Conservation (phyloP, 1,140 invertebrate species). For the Apolygus lucorum region DNA sequence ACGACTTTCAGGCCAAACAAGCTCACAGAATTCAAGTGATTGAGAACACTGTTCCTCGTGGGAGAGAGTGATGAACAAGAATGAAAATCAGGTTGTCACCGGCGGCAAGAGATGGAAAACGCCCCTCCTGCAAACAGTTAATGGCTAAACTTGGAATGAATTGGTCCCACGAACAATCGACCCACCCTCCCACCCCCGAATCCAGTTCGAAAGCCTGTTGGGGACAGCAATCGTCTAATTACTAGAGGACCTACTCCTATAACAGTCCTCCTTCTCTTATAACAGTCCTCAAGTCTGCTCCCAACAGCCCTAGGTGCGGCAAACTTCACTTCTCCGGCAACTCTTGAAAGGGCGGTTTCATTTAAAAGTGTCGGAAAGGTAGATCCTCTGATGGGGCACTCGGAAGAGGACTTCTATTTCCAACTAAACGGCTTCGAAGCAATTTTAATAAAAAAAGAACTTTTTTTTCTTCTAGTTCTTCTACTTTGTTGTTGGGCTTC, state of each 20-base stretch:
- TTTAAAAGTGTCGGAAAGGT: background rate
- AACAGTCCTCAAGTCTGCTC: too few species aligned
- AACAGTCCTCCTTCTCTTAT: too few species aligned
- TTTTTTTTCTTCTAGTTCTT: too few species aligned
- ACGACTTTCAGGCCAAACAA: too few species aligned
- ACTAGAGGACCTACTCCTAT: background rate
- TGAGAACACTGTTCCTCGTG: too few species aligned
- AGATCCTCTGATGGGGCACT: too few species aligned
- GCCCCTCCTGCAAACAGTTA: background rate
- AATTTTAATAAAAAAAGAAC: constrained; percentile 9
- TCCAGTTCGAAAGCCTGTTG: background rate
- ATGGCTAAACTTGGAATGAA: constrained; percentile 13
- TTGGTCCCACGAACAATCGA: background rate
- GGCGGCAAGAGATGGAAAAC: background rate
- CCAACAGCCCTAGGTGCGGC: too few species aligned
- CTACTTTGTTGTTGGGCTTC: too few species aligned
- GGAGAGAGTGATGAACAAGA: background rate
- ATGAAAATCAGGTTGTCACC: background rate
- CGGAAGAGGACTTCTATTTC: background rate
- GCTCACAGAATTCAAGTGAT: too few species aligned
- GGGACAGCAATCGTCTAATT: constrained; percentile 11
- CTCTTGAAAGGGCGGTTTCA: background rate
- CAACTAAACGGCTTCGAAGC: background rate
- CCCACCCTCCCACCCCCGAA: background rate
- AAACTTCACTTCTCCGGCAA: too few species aligned